phyloP scores from a whole-genome alignment of 1,140 invertebrate genomes.

The Zaprionus africanus region DNA sequence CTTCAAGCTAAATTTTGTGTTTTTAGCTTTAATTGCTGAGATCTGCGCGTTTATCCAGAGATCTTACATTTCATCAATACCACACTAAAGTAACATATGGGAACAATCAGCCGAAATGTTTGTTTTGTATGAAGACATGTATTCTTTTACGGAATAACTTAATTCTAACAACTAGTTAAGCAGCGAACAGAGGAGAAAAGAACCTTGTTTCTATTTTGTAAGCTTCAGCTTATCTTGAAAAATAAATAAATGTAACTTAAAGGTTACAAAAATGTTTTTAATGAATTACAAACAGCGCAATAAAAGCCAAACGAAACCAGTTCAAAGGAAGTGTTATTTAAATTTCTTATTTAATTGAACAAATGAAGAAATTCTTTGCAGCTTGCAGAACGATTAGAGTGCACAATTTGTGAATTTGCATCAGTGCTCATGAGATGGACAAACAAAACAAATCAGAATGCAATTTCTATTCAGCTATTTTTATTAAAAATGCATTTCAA shows the following conservation, averaged over 20 bases:
- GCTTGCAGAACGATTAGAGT: background rate
- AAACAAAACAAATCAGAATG: constrained; percentile 42
- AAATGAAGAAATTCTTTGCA: background rate
- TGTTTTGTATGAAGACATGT: background rate
- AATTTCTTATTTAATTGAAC: background rate
- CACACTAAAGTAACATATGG: too few relatives aligned
- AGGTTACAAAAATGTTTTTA: background rate
- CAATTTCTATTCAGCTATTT: constrained; percentile 37
- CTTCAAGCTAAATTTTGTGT: too few relatives aligned
- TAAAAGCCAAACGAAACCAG: background rate
- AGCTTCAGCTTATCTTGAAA: too few relatives aligned
- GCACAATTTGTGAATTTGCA: constrained; percentile 2
- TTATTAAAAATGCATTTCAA: constrained; percentile 57
- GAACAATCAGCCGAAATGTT: background rate
- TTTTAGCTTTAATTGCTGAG: too few relatives aligned
- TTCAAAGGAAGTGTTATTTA: background rate
- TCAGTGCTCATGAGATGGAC: constrained; percentile 32
- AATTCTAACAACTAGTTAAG: too few relatives aligned
- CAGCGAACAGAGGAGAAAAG: background rate
- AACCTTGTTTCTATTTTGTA: background rate
- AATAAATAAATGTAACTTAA: background rate
- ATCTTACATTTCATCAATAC: too few relatives aligned
- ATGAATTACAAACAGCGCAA: background rate
- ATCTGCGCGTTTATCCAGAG: too few relatives aligned
- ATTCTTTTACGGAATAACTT: background rate